Conservation (phyloP, 2,797 vertebrate species). For the Selene dorsalis region DNA sequence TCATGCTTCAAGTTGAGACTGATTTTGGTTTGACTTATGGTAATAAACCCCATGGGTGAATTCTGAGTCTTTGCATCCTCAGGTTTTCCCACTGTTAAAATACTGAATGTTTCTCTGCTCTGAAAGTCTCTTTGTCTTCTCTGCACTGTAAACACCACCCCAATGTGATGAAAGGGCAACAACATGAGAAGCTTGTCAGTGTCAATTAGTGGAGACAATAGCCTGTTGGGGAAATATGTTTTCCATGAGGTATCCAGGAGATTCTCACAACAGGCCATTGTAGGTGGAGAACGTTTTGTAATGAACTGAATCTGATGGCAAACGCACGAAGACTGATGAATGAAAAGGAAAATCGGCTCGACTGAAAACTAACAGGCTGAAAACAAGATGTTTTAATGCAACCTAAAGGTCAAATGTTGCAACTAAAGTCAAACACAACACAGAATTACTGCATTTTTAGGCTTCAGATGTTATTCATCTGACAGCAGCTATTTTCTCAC, state of each 20-base stretch:
- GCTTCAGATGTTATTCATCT: neutral
- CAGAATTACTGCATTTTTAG: neutral
- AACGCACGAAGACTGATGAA: neutral
- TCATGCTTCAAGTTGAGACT: neutral
- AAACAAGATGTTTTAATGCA: neutral
- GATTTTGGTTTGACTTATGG: neutral
- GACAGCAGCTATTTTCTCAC: neutral
- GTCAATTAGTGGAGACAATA: slow-evolving; percentile 71
- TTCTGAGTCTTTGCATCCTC: neutral
- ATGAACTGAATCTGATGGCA: slow-evolving; percentile 27
- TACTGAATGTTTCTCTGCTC: slow-evolving; percentile 31
- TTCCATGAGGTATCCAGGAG: slow-evolving; percentile 37
- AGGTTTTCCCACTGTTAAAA: slow-evolving; percentile 23
- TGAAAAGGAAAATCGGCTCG: neutral
- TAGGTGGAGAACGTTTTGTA: slow-evolving; percentile 11
- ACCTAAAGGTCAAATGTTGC: neutral
- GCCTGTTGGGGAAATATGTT: slow-evolving; percentile 60
- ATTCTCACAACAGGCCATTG: slow-evolving; percentile 41
- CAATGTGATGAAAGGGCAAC: slow-evolving; percentile 55
- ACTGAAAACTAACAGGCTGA: neutral
- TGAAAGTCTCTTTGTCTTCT: slow-evolving; percentile 66
- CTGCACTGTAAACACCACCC: slow-evolving; percentile 45
- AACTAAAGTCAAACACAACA: neutral
- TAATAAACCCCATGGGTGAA: neutral
- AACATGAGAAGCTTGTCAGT: slow-evolving; percentile 67